Evolutionary conservation across 2,797 vertebrate species (phyloP).

Genomic region (Tapera naevia): DNA sequence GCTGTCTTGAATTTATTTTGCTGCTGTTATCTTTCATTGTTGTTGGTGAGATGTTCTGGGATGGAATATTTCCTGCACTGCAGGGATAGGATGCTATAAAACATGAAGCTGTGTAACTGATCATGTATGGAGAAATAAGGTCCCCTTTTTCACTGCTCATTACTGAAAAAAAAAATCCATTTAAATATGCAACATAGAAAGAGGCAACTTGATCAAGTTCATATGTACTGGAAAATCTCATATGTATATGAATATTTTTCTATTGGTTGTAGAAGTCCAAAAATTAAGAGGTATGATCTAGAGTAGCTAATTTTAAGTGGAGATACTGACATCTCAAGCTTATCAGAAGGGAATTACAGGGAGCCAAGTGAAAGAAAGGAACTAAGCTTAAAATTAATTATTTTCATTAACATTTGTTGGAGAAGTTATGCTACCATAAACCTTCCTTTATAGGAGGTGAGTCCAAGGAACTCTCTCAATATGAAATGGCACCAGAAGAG

Average conservation of each 20-base stretch:
- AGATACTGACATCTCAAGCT: neutral
- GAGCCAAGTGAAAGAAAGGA: neutral
- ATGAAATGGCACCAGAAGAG: neutral
- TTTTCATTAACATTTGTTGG: neutral
- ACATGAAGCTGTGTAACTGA: neutral
- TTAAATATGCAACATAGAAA: neutral
- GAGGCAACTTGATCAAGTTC: neutral
- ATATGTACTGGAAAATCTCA: neutral
- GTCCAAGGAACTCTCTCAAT: neutral
- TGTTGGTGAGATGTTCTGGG: neutral
- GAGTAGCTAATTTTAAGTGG: neutral
- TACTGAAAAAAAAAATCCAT: neutral
- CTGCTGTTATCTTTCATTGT: neutral
- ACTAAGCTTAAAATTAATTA: neutral
- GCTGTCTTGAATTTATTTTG: neutral
- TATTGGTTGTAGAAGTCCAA: neutral
- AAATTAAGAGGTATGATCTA: neutral
- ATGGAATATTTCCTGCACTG: neutral
- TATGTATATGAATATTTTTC: neutral
- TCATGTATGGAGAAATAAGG: neutral
- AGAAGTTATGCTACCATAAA: neutral
- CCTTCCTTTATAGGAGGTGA: neutral
- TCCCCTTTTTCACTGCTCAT: neutral
- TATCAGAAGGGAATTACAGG: neutral
- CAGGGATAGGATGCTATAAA: neutral